phyloP scores from a whole-genome alignment of 2,888 invertebrate genomes.

The Muschampia plurimacula region DNA sequence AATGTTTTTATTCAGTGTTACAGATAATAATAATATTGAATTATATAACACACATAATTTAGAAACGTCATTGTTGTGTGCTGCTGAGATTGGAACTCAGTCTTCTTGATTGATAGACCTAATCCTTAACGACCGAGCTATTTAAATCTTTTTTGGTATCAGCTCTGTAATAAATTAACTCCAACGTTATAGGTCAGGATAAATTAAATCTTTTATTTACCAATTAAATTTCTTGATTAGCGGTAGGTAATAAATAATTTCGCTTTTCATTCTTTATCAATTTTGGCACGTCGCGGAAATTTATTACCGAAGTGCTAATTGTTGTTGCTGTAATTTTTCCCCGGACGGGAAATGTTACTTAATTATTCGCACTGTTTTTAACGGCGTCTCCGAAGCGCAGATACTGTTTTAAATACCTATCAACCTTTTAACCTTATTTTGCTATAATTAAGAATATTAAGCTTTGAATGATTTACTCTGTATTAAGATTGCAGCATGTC shows the following conservation, averaged over 20 bases:
- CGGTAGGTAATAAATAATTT: background rate
- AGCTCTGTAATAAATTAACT: background rate
- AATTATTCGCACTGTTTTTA: conserved; percentile 20
- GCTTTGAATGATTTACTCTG: background rate
- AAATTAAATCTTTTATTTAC: background rate
- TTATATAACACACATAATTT: no score
- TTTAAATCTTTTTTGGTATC: background rate
- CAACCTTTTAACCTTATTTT: background rate
- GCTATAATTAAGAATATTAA: background rate
- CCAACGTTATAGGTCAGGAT: background rate
- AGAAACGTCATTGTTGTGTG: no score
- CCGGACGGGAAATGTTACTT: conserved; percentile 13
- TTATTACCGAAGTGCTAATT: conserved; percentile 18
- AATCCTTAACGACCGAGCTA: background rate
- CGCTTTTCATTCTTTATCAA: conserved; percentile 5
- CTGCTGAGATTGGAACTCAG: no score
- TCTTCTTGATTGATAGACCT: no score
- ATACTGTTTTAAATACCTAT: background rate
- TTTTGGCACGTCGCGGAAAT: conserved; percentile 10
- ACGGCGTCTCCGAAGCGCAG: background rate
- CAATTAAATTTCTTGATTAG: background rate
- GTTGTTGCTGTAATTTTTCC: conserved; percentile 13
- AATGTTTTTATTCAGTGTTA: no score
- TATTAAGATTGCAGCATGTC: no score
- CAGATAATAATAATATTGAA: no score